These are phyloP conservation scores for Meloidogyne exigua DNA, from an alignment of 1,140 invertebrate genomes.

Conservation along the genomic window DNA sequence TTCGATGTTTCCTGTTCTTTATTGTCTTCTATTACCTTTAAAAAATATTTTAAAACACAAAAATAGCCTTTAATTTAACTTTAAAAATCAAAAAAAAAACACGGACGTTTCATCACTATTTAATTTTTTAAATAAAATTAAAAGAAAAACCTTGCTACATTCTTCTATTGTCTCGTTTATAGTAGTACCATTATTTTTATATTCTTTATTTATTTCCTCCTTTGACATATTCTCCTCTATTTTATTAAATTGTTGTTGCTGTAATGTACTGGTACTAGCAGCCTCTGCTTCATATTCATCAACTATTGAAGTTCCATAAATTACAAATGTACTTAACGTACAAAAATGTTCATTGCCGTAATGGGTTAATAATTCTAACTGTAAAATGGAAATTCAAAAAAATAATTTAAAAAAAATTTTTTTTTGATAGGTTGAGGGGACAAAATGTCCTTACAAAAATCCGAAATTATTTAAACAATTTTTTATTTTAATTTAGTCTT, in stretches of 20 bases:
- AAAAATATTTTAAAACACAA: not conserved
- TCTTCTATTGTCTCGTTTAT: not conserved
- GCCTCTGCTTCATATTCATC: conserved; percentile 65
- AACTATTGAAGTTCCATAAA: conserved; percentile 77
- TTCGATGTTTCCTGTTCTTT: not conserved
- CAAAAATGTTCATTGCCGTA: conserved; percentile 83
- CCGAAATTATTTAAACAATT: no score
- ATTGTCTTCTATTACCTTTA: not conserved
- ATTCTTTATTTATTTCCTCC: not conserved
- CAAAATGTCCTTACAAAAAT: no score
- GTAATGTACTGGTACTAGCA: not conserved
- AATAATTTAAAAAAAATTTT: not conserved
- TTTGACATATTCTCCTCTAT: not conserved
- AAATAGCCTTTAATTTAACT: no score
- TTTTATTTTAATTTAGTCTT: no score
- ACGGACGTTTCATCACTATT: no score
- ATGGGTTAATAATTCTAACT: conserved; percentile 34
- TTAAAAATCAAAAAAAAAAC: no score
- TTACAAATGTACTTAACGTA: conserved; percentile 84
- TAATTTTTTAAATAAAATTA: no score
- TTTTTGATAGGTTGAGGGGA: not conserved
- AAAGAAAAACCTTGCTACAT: conserved; percentile 4
- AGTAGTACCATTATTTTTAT: not conserved
- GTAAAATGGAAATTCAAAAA: no score
- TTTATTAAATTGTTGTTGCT: conserved; percentile 1